Evolutionary conservation across 2,888 invertebrate species (phyloP), one percentile per base, ranked within the genome.

Genomic region (Aplocera efformata): DNA sequence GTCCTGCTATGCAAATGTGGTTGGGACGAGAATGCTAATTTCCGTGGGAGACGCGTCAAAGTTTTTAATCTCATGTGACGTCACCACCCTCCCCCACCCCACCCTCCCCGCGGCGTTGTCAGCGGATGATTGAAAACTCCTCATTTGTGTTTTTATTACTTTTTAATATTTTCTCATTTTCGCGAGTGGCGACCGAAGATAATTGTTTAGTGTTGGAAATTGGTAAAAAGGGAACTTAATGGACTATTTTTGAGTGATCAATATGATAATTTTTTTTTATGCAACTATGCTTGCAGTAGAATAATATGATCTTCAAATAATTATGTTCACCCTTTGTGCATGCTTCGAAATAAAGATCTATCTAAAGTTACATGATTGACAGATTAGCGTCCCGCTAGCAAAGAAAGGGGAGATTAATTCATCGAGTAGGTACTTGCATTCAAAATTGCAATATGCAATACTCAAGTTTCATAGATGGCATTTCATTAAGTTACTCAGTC

Each of bases 21-120:
- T 65, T 59, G 69, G 70, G 68, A 67, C 70, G 63, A 66, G 83
- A 85, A 88, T 86, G 86, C 82, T 84, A 86, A 88, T 86, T 85
- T 84, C 72, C 86, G 86, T 85, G 86, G 79, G 86, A 86, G 81
- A 70, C 66, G 60, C 73, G 78, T 72, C 77, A 76, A 88, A 88
- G 83, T 88, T 88, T 88, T 88, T 88, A 88, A 88, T 88, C 86
- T 88, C 84, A 82, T 86, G 84, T 88, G 86, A 85, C 86, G 78
- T 76, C 71, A 63, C 60, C 47, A 55, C 59, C 60, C 56, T 56
- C 54, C 49, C 43, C 48, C 48, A 47, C 35, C 50, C 51, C 55
- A 48, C 45, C 52, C 56, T 42, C 35, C 43, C 42, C 48, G 32
- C 46, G 55, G 48, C 59, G 72, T 72, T 78, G 81, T 78, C 83